Percentiles rank a stretch among this genome's conserved stretches.
phyloP scores from a whole-genome alignment of 2,797 vertebrate genomes.

The Melanotaenia pygmaea region DNA sequence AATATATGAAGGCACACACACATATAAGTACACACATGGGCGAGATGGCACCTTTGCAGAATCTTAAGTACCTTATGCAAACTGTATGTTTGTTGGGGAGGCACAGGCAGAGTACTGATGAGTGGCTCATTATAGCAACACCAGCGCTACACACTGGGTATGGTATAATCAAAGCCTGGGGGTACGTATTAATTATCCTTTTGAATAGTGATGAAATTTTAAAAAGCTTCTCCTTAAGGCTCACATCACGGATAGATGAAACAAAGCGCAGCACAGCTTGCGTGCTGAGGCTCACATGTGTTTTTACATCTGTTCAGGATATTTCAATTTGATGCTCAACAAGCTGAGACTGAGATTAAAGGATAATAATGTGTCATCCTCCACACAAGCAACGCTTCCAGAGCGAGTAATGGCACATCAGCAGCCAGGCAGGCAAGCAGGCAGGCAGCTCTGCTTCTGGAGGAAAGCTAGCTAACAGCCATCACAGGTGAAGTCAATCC shows the following conservation, averaged over 20 bases:
- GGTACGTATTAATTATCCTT: slow-evolving; percentile 99
- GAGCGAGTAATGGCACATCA: slow-evolving; percentile 81
- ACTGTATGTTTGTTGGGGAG: slow-evolving; percentile 88
- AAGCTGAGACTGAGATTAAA: slow-evolving; percentile 94
- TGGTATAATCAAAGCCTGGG: slow-evolving; percentile 99
- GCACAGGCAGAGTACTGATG: slow-evolving; percentile 90
- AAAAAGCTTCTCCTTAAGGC: slow-evolving; percentile 98
- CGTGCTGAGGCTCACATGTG: slow-evolving; percentile 93
- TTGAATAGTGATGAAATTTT: slow-evolving; percentile 99
- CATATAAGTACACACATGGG: slow-evolving; percentile 20
- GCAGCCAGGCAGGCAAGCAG: slow-evolving; percentile 64
- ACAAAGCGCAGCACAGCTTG: slow-evolving; percentile 97
- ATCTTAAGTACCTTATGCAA: slow-evolving; percentile 94
- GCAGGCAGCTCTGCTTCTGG: slow-evolving; percentile 68
- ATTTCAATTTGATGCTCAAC: slow-evolving; percentile 98
- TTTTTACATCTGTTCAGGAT: slow-evolving; percentile 99
- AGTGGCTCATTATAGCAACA: slow-evolving; percentile 97
- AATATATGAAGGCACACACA: slow-evolving; percentile 47
- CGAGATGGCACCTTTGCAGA: slow-evolving; percentile 83
- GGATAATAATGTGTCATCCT: slow-evolving; percentile 88
- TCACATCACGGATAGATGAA: slow-evolving; percentile 97
- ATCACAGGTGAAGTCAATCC: slow-evolving; percentile 71
- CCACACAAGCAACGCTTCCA: slow-evolving; percentile 84
- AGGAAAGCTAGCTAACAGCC: slow-evolving; percentile 75
- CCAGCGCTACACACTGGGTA: slow-evolving; percentile 91